Evolutionary conservation across 92 coral and sea anemone genomes (phyloP).

Genomic region (Epizoanthus ramosus): DNA sequence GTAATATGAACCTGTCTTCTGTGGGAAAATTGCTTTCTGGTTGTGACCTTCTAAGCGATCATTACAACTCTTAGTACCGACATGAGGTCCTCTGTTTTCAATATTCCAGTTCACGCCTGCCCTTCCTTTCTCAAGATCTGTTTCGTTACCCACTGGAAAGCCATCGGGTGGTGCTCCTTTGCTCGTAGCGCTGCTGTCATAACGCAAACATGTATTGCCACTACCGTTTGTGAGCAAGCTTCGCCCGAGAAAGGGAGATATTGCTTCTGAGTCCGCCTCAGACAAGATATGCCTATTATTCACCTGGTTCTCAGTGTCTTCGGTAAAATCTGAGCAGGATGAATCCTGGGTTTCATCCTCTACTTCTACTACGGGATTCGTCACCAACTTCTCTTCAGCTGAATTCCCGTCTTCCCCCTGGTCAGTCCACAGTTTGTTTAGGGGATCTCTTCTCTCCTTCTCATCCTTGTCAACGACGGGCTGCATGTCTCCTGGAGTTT

Average conservation of each 20-base stretch:
- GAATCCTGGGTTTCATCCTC: background rate
- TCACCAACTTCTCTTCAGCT: background rate
- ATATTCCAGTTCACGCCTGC: background rate
- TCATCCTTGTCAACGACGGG: background rate
- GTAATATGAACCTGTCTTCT: background rate
- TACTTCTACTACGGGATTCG: background rate
- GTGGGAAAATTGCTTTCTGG: background rate
- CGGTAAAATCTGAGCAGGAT: background rate
- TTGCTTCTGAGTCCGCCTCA: constrained; percentile 23
- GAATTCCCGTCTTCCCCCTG: background rate
- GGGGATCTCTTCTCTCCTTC: background rate
- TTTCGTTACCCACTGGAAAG: background rate
- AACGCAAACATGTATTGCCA: background rate
- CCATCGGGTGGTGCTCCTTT: background rate
- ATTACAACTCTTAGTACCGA: background rate
- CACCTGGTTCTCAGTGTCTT: background rate
- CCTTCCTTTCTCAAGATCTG: background rate
- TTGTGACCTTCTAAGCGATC: background rate
- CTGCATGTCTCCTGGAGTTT: background rate
- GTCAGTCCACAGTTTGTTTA: background rate
- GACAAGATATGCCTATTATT: background rate
- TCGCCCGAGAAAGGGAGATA: background rate
- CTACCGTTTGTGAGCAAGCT: background rate
- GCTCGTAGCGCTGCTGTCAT: background rate
- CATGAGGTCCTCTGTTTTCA: background rate